phyloP scores from a whole-genome alignment of 1,140 invertebrate genomes.

The Halictus rubicundus region DNA sequence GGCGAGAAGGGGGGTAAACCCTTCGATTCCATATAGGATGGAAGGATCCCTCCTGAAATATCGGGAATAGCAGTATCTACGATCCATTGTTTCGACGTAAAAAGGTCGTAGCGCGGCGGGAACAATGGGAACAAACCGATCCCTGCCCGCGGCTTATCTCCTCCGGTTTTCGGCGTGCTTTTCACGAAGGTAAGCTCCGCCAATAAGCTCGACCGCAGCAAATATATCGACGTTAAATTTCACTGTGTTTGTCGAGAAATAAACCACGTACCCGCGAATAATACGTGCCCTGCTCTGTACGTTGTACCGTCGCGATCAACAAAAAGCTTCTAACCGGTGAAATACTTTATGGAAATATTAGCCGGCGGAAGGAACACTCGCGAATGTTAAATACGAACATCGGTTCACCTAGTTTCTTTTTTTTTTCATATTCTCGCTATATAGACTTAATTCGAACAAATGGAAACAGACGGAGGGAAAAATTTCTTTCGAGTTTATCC shows the following conservation, averaged over 20 bases:
- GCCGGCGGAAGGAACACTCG: too few species aligned
- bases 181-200: constrained; percentile 22
- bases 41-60: constrained; percentile 57
- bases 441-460: too few species aligned
- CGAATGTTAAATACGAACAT: too few species aligned
- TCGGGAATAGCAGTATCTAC: constrained; percentile 41
- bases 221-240: constrained; percentile 32
- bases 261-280: constrained; percentile 13
- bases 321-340: background rate
- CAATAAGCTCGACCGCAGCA: constrained; percentile 13
- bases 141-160: constrained; percentile 34
- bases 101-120: constrained; percentile 23
- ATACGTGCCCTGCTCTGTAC: background rate
- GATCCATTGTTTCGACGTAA: constrained; percentile 57
- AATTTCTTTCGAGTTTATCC: too few species aligned
- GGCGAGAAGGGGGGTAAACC: constrained; percentile 29
- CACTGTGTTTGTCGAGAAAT: constrained; percentile 17
- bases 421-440: too few species aligned
- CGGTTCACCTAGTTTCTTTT: too few species aligned
- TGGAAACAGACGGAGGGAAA: too few species aligned
- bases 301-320: background rate
- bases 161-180: constrained; percentile 27
- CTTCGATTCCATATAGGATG: constrained; percentile 59
- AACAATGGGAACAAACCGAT: constrained; percentile 36
- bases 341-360: too few species aligned